Base-by-base conservation (phyloP, 2,113 vertebrate species). In the Leucosticte australis region DNA sequence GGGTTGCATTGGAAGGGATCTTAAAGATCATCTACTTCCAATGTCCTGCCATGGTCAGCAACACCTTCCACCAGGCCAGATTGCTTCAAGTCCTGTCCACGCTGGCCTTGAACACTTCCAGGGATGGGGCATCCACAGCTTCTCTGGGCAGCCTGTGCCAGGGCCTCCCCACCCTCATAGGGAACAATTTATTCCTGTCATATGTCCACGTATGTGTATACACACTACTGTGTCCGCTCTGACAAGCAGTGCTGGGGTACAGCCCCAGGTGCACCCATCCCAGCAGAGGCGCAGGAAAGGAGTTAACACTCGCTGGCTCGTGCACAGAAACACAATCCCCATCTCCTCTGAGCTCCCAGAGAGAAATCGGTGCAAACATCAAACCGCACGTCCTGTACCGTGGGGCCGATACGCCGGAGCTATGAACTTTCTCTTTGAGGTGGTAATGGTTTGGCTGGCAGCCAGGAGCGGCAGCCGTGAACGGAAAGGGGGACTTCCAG, bases 401-500 rank as follows among this genome's bases (percentile, higher is more conserved):
- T 11, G 67, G 39, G 52, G 76, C 71, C 10, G 75, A 75, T 82
- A 3, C 0, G 19, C 65, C 5, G 0, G 31, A 82, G 91, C 88
- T 22, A 3, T 52, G 93, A 91, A 91, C 92, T 92, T 93, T 56
- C 93, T 64, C 92, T 94, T 93, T 90, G 93, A 95, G 94, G 90
- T 95, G 87, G 91, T 63, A 87, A 85, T 55, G 28, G 78, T 19
- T 65, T 97, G 97, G 97, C 95, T 4, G 8, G 74, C 76, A 16
- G 96, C 97, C 95, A 97, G 92, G 30, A 89, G 92, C 15, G 4
- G 90, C 94, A 39, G 91, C 92, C 77, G 3, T 20, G 6, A 56
- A 39, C 17, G 83, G 94, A 62, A 91, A 31, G 83, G 87, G 94
- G 86, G 56, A 94, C 94, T 96, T 94, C 96, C 94, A 96, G 81